phyloP scores from a whole-genome alignment of 2,888 invertebrate species.

The Pteria penguin region DNA sequence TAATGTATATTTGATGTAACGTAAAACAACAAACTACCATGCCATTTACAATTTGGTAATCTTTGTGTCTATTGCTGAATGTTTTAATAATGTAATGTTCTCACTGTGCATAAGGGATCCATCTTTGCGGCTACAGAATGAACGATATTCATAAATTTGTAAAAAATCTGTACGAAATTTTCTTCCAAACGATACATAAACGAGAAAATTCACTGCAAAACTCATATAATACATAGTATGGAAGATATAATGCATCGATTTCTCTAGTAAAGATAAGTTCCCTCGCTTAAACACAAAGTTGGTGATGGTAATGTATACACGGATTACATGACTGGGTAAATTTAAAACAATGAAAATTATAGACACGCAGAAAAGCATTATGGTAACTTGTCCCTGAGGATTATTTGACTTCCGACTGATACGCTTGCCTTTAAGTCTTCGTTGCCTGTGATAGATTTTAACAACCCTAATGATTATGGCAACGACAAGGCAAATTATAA shows the following conservation, averaged over 20 bases:
- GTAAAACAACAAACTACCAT: too few relatives aligned
- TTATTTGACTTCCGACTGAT: background rate
- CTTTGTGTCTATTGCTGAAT: too few relatives aligned
- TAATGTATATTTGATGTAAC: too few relatives aligned
- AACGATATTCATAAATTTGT: too few relatives aligned
- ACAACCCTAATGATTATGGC: constrained; percentile 33
- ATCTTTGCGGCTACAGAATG: too few relatives aligned
- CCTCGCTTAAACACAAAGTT: constrained; percentile 9
- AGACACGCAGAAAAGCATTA: constrained; percentile 66
- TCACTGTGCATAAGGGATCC: too few relatives aligned
- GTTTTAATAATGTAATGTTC: too few relatives aligned
- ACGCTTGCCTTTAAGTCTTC: constrained; percentile 24
- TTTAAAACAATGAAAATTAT: constrained; percentile 63
- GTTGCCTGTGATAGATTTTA: constrained; percentile 12
- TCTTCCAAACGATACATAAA: constrained; percentile 20
- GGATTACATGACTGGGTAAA: constrained; percentile 65
- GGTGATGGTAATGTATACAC: constrained; percentile 45
- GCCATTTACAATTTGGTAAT: too few relatives aligned
- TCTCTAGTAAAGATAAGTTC: background rate
- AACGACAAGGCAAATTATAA: constrained; percentile 41
- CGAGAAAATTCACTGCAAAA: constrained; percentile 26
- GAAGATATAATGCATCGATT: constrained; percentile 9
- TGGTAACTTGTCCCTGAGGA: constrained; percentile 56
- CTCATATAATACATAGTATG: constrained; percentile 24
- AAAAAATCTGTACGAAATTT: constrained; percentile 23